Evolutionary conservation across 1,140 invertebrate genomes (phyloP), one percentile per base, ranked within the genome.

Genomic region (Drosophila eugracilis): DNA sequence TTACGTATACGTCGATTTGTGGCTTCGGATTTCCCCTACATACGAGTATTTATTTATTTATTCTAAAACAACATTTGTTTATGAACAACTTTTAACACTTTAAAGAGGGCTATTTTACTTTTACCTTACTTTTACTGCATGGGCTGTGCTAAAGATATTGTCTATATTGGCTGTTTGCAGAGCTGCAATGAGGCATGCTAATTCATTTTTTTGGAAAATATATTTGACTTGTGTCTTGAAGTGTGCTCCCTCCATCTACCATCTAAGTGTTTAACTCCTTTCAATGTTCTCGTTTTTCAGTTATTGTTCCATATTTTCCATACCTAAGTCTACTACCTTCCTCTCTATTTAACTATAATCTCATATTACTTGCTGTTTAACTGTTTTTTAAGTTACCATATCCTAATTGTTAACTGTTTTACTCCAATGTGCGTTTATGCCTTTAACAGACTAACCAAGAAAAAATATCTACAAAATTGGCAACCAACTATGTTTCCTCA

Each of bases 341-440:
- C 72, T 54, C 36, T 70, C 55, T 52, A 44, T 37, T 19, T 24
- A 34, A 34, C 44, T 54, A 44, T 53, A 17, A 37, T 28, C 32
- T 44, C 49, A 50, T 42, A 22, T 66, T 75, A 66, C 50, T 85
- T 49, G 53, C 53, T 78, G 44, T 80, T 80, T 58, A 55, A 57
- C 21, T 63, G 17, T 74, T 66, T 65, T 60, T 63, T n/a, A n/a
- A 17, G 53, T 65, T 76, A 42, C 59, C 54, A 52, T 80, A 44
- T 48, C 57, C 73, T 81, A 45, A 70, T 30, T 81, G 77, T 86
- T 88, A 55, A 78, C 72, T 67, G 77, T 86, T 85, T 69, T 59
- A 41, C 53, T 75, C 67, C 55, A 44, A 73, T 81, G 74, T 86
- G 80, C 62, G 63, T 88, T 81, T 65, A 70, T 70, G 73, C 63